Base-by-base conservation (phyloP, 1,140 invertebrate genomes). In the Drosophila tristis region DNA sequence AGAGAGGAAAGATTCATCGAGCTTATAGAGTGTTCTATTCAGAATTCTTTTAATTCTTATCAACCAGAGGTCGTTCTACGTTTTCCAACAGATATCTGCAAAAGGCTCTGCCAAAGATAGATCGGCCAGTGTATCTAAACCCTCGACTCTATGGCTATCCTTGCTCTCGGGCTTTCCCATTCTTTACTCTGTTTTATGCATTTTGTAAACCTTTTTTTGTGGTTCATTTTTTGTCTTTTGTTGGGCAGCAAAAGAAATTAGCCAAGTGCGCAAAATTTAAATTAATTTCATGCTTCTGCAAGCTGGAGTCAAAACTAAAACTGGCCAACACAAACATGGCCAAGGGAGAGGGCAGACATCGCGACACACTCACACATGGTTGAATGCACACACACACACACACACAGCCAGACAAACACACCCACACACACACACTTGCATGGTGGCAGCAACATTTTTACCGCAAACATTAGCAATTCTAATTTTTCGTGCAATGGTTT, bases 181-280 rank as follows among this genome's bases (percentile, higher is more conserved):
- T 13, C 2, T 13, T 39, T 39, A 0, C 4, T 13, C 35, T 13
- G 11, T 35, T 39, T 39, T 11, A 3, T 11, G 9, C 11, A 39
- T 39, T 11, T 39, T 39, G 11, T 13, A 39, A 11, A 29, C 5
- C 11, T 39, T 39, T 11, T 13, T 13, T 53, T 45, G 5, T 62
- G 0, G 26, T 60, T 39, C 35, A 5, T 53, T 63, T 39, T 45
- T 44, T n/a, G 20, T 68, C 55, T 50, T 80, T 80, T 73, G 29
- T 54, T 54, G 49, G 55, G 16, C 31, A 59, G 47, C 78, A 81
- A 45, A 71, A 80, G 73, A 81, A 81, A 81, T 81, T 81, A 81
- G 78, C 78, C 78, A 81, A 81, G 78, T 81, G 78, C 72, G 78
- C 78, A 80, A 81, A 81, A 81, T 81, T 81, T 81, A 81, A 81